phyloP scores from a whole-genome alignment of 2,113 vertebrate genomes.

The Morone chrysops region DNA sequence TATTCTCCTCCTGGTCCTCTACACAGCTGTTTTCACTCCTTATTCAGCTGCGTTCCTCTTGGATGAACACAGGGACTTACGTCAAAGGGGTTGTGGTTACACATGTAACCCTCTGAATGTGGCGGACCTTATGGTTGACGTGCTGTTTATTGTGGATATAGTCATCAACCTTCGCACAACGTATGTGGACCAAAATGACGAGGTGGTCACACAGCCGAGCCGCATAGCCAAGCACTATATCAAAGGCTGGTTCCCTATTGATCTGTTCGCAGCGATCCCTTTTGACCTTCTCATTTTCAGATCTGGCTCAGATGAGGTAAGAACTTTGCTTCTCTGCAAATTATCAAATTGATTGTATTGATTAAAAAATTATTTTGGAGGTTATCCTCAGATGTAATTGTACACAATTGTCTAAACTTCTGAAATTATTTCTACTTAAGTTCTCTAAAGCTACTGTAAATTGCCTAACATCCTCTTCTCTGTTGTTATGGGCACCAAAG shows the following conservation, averaged over 20 bases:
- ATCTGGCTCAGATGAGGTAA: slow-evolving; percentile 94
- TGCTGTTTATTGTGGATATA: slow-evolving; percentile 97
- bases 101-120: slow-evolving; percentile 92
- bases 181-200: slow-evolving; percentile 92
- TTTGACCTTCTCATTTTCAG: slow-evolving; percentile 96
- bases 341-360: background rate
- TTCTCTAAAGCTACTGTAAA: background rate
- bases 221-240: slow-evolving; percentile 95
- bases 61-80: slow-evolving; percentile 89
- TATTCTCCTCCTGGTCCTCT: slow-evolving; percentile 95
- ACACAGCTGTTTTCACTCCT: slow-evolving; percentile 94
- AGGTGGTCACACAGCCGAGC: slow-evolving; percentile 92
- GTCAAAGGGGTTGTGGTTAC: slow-evolving; percentile 88
- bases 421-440: background rate
- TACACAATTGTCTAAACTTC: background rate
- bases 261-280: slow-evolving; percentile 95
- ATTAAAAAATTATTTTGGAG: background rate
- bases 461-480: slow-evolving; percentile 17
- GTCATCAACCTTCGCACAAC: slow-evolving; percentile 97
- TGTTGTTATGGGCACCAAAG: slow-evolving; percentile 73
- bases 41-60: slow-evolving; percentile 95
- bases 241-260: slow-evolving; percentile 97
- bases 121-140: slow-evolving; percentile 94
- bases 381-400: background rate
- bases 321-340: background rate